Evolutionary conservation across 2,113 vertebrate species (phyloP).

Genomic region (Poicephalus meyeri): DNA sequence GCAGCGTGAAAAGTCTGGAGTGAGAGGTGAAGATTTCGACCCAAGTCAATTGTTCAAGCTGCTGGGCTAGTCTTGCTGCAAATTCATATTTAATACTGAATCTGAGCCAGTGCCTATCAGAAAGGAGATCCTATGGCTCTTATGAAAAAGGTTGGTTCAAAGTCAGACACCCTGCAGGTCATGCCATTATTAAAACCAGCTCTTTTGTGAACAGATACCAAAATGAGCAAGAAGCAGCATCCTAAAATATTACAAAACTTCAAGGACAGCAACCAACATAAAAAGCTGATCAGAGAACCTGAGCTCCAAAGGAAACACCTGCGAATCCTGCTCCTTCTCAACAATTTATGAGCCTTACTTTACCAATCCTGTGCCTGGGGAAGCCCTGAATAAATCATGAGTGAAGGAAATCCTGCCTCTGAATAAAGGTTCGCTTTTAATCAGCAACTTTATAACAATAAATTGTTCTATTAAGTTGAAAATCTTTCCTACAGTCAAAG

Average conservation of each 20-base stretch:
- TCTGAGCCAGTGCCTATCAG: neutral
- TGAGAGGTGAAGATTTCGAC: neutral
- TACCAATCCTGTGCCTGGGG: neutral
- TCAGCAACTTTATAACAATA: neutral
- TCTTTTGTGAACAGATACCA: neutral
- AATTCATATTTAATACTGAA: neutral
- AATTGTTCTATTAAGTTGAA: neutral
- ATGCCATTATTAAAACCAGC: neutral
- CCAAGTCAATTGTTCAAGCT: neutral
- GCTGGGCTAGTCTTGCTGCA: rapidly evolving
- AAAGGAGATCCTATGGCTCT: neutral
- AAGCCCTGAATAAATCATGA: neutral
- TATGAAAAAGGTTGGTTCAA: neutral
- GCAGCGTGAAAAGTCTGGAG: neutral
- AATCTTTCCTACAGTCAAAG: neutral
- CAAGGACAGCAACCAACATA: neutral
- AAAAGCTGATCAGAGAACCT: neutral
- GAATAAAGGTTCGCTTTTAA: neutral
- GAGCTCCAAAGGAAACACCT: neutral
- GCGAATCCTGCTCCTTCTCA: neutral
- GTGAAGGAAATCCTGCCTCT: neutral
- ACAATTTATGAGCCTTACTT: neutral
- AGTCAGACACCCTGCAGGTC: neutral
- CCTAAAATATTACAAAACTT: neutral
- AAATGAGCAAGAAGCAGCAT: neutral